Evolutionary conservation across 2,888 invertebrate genomes (phyloP).

Genomic region (Pristionchus japonicus): DNA sequence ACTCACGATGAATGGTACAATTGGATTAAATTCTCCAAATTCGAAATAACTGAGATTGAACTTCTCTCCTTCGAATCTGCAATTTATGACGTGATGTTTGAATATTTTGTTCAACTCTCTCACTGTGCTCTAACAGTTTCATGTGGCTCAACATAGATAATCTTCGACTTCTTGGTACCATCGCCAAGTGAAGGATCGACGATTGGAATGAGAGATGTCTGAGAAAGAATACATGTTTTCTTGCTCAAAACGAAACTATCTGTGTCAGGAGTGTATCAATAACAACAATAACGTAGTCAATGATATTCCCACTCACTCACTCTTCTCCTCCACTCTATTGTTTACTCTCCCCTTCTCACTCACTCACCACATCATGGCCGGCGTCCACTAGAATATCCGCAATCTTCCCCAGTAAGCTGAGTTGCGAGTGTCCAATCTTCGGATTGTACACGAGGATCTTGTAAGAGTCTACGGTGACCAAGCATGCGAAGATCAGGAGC

Average conservation of each 20-base stretch:
- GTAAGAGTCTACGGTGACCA: background rate
- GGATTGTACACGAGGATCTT: background rate
- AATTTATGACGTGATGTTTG: background rate
- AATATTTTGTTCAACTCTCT: background rate
- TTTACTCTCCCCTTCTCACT: background rate
- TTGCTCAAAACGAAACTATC: no score
- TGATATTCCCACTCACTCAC: background rate
- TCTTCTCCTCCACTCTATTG: background rate
- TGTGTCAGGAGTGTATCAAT: background rate
- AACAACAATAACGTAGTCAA: background rate
- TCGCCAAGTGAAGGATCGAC: background rate
- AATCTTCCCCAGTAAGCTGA: background rate
- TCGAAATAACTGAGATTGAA: constrained; percentile 28
- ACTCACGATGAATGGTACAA: background rate
- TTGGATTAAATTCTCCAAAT: background rate
- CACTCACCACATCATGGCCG: background rate
- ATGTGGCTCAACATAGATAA: background rate
- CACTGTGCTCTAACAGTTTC: background rate
- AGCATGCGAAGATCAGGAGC: background rate
- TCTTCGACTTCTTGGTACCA: background rate
- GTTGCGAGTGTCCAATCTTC: background rate
- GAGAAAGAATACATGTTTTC: background rate
- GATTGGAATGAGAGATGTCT: background rate
- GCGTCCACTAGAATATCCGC: background rate
- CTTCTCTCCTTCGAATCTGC: constrained; percentile 29